A percentile compares a stretch with the other conserved stretches of the same genome.
Conservation (phyloP, 1,140 invertebrate genomes). For the Dolichoris vasculosae region DNA sequence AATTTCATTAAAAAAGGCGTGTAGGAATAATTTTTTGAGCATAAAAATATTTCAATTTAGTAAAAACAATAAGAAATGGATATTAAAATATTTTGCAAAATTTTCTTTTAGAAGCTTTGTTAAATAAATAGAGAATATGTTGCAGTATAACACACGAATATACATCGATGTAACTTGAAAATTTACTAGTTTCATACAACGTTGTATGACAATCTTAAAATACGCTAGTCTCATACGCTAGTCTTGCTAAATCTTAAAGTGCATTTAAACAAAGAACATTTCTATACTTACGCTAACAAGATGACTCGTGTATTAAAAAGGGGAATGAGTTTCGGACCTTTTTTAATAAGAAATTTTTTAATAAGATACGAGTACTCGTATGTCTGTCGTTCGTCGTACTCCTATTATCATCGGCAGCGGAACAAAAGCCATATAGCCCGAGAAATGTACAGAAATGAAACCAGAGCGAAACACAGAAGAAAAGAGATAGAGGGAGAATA, state of each 20-base stretch:
- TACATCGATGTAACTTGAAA: background rate
- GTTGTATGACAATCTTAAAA: too few relatives aligned
- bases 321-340: background rate
- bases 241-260: conserved; percentile 42
- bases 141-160: background rate
- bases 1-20: too few relatives aligned
- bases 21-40: too few relatives aligned
- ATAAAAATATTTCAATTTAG: too few relatives aligned
- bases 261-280: conserved; percentile 43
- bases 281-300: background rate
- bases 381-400: background rate
- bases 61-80: too few relatives aligned
- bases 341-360: conserved; percentile 46
- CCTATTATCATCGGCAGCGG: background rate
- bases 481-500: background rate
- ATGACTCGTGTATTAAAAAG: background rate
- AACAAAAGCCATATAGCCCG: conserved; percentile 2
- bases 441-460: background rate
- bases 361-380: conserved; percentile 33
- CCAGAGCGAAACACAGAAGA: background rate
- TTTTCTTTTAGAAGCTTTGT: background rate
- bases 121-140: conserved; percentile 31
- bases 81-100: too few relatives aligned
- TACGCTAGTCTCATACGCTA: too few relatives aligned
- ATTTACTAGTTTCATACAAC: conserved; percentile 35